Conservation (phyloP, 1,140 invertebrate genomes). For the Episyrphus balteatus region DNA sequence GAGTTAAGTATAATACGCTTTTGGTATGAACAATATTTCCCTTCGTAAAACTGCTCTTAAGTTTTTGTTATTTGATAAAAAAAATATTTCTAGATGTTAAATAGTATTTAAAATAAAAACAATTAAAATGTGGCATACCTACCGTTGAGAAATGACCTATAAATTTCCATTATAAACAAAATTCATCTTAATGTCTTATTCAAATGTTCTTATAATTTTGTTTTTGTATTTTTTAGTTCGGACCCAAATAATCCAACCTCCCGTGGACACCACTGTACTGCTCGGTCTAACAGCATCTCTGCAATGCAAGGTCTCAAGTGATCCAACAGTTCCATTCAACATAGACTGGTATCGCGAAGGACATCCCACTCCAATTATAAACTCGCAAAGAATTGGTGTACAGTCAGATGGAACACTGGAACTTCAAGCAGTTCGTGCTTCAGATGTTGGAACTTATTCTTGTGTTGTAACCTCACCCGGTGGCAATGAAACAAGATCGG, state of each 20-base stretch:
- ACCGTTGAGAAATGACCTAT: too few species aligned
- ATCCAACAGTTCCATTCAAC: constrained; percentile 78
- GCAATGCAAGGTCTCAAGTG: constrained; percentile 88
- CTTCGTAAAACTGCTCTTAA: too few species aligned
- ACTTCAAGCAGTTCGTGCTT: constrained; percentile 67
- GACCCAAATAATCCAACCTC: constrained; percentile 85
- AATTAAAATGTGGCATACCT: too few species aligned
- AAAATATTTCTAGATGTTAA: too few species aligned
- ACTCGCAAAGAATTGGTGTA: constrained; percentile 57
- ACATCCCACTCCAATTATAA: constrained; percentile 41
- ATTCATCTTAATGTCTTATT: too few species aligned
- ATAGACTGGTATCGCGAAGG: constrained; percentile 86
- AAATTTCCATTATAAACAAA: too few species aligned
- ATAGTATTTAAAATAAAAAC: too few species aligned
- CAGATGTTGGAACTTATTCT: constrained; percentile 70
- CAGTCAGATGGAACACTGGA: constrained; percentile 65
- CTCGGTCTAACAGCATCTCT: constrained; percentile 81
- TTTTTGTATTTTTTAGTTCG: constrained; percentile 50
- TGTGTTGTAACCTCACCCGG: constrained; percentile 72
- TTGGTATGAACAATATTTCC: too few species aligned
- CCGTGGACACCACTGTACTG: constrained; percentile 77
- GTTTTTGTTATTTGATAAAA: too few species aligned
- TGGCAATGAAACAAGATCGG: constrained; percentile 81
- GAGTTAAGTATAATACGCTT: too few species aligned
- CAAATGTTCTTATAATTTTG: not conserved